Evolutionary conservation across 2,113 vertebrate species (phyloP).

Genomic region (Microtus montanus): DNA sequence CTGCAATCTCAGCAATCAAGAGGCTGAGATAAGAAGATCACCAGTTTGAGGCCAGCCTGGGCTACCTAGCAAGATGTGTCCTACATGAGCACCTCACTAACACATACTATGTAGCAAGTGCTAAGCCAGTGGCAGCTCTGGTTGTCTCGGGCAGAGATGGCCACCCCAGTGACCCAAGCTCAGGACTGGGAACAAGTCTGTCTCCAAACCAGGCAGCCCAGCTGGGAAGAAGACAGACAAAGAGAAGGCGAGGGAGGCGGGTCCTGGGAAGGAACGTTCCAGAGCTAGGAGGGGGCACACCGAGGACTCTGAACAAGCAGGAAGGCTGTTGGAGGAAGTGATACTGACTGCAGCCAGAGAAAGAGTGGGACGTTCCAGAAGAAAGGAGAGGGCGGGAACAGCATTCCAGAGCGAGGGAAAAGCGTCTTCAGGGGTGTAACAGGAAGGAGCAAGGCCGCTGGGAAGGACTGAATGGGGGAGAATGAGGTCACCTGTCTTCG

Average conservation of each 20-base stretch:
- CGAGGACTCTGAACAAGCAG: neutral
- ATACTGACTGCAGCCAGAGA: neutral
- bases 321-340: neutral
- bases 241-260: neutral
- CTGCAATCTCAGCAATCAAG: neutral
- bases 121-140: neutral
- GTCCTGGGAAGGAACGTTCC: neutral
- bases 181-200: neutral
- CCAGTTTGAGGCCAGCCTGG: neutral
- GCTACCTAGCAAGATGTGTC: neutral
- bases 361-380: neutral
- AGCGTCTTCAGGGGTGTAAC: rapidly evolving
- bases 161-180: neutral
- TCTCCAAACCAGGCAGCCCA: neutral
- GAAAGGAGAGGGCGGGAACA: neutral
- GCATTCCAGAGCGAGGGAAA: neutral
- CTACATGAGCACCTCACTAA: neutral
- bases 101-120: neutral
- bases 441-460: rapidly evolving
- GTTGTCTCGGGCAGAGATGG: neutral
- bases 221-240: neutral
- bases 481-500: rapidly evolving
- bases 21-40: neutral
- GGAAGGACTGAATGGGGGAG: rapidly evolving
- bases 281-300: neutral